Evolutionary conservation across 1,140 invertebrate species (phyloP), one percentile per base, ranked within the genome.

Genomic region (Arion vulgaris): DNA sequence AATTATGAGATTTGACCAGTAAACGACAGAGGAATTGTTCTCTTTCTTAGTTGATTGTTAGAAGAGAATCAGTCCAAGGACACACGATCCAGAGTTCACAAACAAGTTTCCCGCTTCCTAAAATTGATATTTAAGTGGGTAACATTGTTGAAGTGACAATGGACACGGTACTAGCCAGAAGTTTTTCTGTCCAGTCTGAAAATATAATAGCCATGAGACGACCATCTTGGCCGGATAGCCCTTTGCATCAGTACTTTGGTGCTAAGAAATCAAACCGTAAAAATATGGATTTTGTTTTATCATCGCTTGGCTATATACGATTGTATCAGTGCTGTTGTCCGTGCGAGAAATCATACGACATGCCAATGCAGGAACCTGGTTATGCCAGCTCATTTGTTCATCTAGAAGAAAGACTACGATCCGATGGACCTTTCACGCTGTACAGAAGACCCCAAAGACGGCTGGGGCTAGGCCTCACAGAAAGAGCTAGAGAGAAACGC

Each of bases 211-310:
- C 19, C n/a, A 66, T 66, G 62, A 28, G 28, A 32, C 32, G n/a
- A 2, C 62, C 62, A 28, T 66, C 62, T 66, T 66, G 62, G 62
- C 62, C 62, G 28, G 62, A 66, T 17, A 66, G 2, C 32, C 62
- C 62, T 11, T 66, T 66, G 62, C 62, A 66, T 66, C 62, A 66
- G 62, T 66, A 66, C 62, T 66, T 66, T 66, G 62, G 28, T 9
- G 7, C 62, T 28, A 17, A 0, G 28, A 66, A 17, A 32, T 32
- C 62, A 5, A 66, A 66, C 62, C n/a, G 19, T 5, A 23, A 32
- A 34, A 17, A 13, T 32, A 7, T 1, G 62, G 62, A 66, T 28
- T 66, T 66, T 32, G 62, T 34, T 7, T 7, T 66, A 1, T 66
- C 62, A 9, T 66, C 62, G n/a, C 62, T 66, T 32, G 62, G 62